Evolutionary conservation across 2,888 invertebrate species (phyloP).

Genomic region (Temnothorax rugatulus): DNA sequence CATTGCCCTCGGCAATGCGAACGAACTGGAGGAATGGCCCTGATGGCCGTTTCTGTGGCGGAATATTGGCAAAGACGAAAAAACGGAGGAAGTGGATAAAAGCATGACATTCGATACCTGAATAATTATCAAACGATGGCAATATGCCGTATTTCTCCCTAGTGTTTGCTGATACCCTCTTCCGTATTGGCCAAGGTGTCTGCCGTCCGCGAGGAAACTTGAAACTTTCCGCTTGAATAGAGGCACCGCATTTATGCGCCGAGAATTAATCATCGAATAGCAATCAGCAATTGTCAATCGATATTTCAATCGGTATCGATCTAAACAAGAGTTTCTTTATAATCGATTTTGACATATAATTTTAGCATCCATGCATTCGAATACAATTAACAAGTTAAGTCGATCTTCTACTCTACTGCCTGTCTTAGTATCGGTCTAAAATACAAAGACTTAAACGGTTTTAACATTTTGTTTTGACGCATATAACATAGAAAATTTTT

Average conservation of each 20-base stretch:
- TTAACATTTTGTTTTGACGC: neutral
- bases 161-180: conserved; percentile 40
- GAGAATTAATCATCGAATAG: conserved; percentile 35
- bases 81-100: conserved; percentile 45
- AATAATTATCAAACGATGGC: conserved; percentile 48
- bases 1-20: conserved; percentile 10
- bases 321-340: neutral
- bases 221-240: conserved; percentile 50
- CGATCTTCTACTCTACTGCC: neutral
- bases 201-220: conserved; percentile 33
- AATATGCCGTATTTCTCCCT: conserved; percentile 39
- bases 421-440: neutral
- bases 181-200: conserved; percentile 43
- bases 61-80: conserved; percentile 33
- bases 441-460: neutral
- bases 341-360: neutral
- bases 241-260: conserved; percentile 12
- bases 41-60: conserved; percentile 3
- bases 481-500: neutral
- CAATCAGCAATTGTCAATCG: conserved; percentile 32
- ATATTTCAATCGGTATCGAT: conserved; percentile 11
- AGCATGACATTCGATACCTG: conserved; percentile 29
- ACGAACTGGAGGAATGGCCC: neutral
- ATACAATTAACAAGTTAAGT: neutral
- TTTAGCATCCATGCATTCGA: neutral